Evolutionary conservation across 1,140 invertebrate species (phyloP).

Genomic region (Calephelis virginiensis): DNA sequence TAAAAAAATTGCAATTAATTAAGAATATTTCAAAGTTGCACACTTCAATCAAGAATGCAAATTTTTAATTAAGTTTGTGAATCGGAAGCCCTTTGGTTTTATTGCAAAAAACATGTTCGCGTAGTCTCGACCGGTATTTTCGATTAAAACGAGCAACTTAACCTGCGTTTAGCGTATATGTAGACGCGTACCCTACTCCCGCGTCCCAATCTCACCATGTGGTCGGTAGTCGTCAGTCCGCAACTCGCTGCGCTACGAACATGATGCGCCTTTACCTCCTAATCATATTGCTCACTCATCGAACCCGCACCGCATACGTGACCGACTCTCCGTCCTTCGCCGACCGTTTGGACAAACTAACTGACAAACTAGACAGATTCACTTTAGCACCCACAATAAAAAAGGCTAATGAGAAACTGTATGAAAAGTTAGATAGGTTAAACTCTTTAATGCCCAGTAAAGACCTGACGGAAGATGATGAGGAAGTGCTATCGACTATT

Average conservation of each 20-base stretch:
- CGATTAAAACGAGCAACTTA: too few species aligned
- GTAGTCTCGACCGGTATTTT: too few species aligned
- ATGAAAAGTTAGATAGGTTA: conserved; percentile 53
- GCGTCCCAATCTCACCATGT: conserved; percentile 16
- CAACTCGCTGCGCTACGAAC: conserved; percentile 35
- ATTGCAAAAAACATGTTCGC: too few species aligned
- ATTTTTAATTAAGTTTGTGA: too few species aligned
- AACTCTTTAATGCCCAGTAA: conserved; percentile 48
- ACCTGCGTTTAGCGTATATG: background rate
- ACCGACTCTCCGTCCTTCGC: conserved; percentile 51
- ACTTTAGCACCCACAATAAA: conserved; percentile 32
- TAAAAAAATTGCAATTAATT: too few species aligned
- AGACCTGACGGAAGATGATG: conserved; percentile 49
- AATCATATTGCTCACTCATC: conserved; percentile 39
- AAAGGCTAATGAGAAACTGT: conserved; percentile 41
- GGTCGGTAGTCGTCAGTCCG: conserved; percentile 42
- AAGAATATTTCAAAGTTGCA: too few species aligned
- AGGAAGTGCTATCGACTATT: conserved; percentile 55
- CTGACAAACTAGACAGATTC: conserved; percentile 56
- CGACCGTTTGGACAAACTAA: conserved; percentile 49
- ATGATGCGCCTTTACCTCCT: conserved; percentile 53
- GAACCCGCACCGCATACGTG: conserved; percentile 46
- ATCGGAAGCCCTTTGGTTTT: too few species aligned
- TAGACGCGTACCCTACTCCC: conserved; percentile 26
- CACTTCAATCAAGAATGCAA: too few species aligned